A percentile compares a stretch with the other conserved stretches of the same genome.
These are phyloP conservation scores for Zoanthus solanderi DNA, from an alignment of 92 coral and sea anemone species.

Conservation along the genomic window DNA sequence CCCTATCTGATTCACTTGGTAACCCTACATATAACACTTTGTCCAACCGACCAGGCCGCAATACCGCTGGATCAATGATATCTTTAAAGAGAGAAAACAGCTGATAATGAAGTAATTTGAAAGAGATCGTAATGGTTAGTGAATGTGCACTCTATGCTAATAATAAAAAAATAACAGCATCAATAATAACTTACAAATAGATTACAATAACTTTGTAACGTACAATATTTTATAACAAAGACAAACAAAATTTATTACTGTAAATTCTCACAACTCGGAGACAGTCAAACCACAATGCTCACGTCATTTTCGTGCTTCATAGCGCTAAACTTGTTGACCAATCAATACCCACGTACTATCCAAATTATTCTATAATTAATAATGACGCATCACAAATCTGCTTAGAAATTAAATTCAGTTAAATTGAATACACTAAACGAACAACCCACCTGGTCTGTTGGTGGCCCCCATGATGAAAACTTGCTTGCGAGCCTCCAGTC, in stretches of 20 bases:
- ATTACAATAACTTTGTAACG: background rate
- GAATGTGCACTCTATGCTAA: background rate
- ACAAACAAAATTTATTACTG: too few species aligned
- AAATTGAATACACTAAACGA: background rate
- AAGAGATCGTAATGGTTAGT: background rate
- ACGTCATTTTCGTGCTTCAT: too few species aligned
- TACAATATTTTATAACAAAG: too few species aligned
- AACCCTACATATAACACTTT: slow-evolving; percentile 95
- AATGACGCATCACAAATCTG: too few species aligned
- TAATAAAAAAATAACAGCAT: background rate
- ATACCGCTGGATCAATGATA: slow-evolving; percentile 94
- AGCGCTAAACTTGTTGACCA: too few species aligned
- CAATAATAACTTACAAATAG: background rate
- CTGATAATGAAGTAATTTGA: background rate
- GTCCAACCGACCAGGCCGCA: slow-evolving; percentile 98
- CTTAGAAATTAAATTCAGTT: too few species aligned
- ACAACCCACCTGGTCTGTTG: slow-evolving; percentile 88
- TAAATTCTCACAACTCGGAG: too few species aligned
- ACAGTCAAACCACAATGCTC: too few species aligned
- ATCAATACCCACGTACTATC: too few species aligned
- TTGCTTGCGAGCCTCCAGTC: slow-evolving; percentile 96
- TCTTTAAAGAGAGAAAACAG: slow-evolving; percentile 54
- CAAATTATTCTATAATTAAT: too few species aligned
- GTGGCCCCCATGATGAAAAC: slow-evolving; percentile 99
- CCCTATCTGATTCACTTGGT: slow-evolving; percentile 83